Evolutionary conservation across 2,888 invertebrate species (phyloP), one percentile per base, ranked within the genome.

Genomic region (Cristatella mucedo): DNA sequence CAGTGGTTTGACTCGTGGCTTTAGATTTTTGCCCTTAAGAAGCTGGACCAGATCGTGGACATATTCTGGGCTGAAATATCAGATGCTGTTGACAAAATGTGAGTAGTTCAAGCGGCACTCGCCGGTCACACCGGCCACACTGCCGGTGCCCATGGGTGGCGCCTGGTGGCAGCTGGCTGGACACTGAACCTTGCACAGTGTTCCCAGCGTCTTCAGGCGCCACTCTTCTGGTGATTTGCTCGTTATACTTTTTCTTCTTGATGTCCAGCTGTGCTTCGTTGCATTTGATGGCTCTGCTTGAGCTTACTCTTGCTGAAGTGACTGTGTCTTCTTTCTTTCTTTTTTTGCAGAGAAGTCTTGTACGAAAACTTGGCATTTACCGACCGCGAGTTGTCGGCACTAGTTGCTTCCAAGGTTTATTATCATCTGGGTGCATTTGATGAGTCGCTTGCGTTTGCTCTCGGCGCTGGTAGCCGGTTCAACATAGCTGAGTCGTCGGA

Each of bases 41-140:
- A 89, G 62, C 72, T 95, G 54, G 82, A 93, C 68, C 75, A 76
- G 58, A 84, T 95, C 55, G 91, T 93, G 1, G 87, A 93, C 66
- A 84, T 87, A 63, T 95, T 95, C 70, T 95, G 93, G 93, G 86
- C 93, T 6, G 93, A 95, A 71, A 93, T 95, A 53, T 89, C 91
- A 0, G 93, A 95, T 68, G 84, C 89, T 11, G 86, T 95, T 53
- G 84, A 84, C 57, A 93, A 89, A 70, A 91, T 95, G 77, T 78
- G 69, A 67, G 71, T 66, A n/a, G n/a, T n/a, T n/a, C n/a, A n/a
- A n/a, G n/a, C n/a, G n/a, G n/a, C n/a, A n/a, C n/a, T n/a, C n/a
- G n/a, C n/a, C n/a, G n/a, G n/a, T n/a, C n/a, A n/a, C n/a, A n/a
- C n/a, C n/a, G n/a, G n/a, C n/a, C n/a, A n/a, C n/a, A n/a, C n/a